Percentiles rank a stretch among this genome's conserved stretches.
These are phyloP conservation scores for Liposcelis brunnea DNA, from an alignment of 2,888 invertebrate species.

Conservation along the genomic window DNA sequence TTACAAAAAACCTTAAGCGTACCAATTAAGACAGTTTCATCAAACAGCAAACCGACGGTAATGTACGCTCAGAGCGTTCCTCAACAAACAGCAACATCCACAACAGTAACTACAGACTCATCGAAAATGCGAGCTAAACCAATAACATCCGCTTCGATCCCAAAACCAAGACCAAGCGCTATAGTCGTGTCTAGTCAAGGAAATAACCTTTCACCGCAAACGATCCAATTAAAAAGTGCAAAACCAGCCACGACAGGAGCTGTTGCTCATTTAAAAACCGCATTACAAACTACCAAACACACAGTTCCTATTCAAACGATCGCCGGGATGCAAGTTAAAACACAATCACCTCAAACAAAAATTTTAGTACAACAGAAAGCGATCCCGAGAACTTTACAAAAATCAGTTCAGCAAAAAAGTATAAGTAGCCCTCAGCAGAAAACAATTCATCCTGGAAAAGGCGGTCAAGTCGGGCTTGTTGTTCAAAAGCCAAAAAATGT, in stretches of 20 bases:
- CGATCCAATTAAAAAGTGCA: no score
- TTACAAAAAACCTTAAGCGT: slow-evolving; percentile 16
- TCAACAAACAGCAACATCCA: neutral
- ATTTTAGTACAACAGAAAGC: slow-evolving; percentile 3
- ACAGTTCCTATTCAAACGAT: slow-evolving; percentile 1
- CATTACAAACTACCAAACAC: neutral
- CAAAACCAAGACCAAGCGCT: neutral
- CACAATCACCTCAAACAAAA: neutral
- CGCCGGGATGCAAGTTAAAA: no score
- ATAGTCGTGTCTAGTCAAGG: neutral
- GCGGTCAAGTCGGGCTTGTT: neutral
- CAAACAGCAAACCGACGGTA: slow-evolving; percentile 7
- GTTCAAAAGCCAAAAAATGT: slow-evolving; percentile 1
- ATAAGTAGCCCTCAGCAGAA: no score
- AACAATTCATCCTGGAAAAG: no score
- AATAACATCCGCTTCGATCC: neutral
- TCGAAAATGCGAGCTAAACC: neutral
- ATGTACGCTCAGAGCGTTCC: neutral
- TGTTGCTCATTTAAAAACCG: neutral
- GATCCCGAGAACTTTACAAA: neutral
- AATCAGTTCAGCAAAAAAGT: neutral
- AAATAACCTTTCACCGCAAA: no score
- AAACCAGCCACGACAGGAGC: no score
- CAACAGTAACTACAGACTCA: neutral
- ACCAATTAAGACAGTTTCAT: slow-evolving; percentile 15